Evolutionary conservation across 2,113 vertebrate genomes (phyloP), one percentile per base, ranked within the genome.

Genomic region (Meleagris gallopavo): DNA sequence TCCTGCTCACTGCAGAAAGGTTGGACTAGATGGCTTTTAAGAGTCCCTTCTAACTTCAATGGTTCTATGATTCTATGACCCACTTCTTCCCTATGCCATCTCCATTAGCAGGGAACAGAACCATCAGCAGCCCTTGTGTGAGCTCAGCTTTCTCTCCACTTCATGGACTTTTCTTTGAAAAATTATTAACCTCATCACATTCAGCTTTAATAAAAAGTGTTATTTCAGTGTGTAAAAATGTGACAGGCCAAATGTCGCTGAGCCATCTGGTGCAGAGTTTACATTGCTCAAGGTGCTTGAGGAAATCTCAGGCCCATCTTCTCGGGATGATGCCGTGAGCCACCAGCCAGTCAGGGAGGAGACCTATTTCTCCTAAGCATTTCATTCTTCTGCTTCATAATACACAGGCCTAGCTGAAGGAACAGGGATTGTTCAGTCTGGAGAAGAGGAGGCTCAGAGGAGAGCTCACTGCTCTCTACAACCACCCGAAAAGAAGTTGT

Each of bases 91-190:
- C 15, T 54, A 30, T 15, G 52, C 52, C 52, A 54, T 6, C 52
- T 29, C 52, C 9, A 54, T 1, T 16, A 52, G 55, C 20, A 57
- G n/a, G 20, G 34, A 64, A 27, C 16, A 38, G 1, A 32, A 48
- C 11, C 67, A 60, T 27, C 67, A 36, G 11, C 17, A 34, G 20
- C 0, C 1, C 29, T 76, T 0, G 0, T 34, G 11, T 45, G 36
- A 12, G 4, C 43, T 78, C 36, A 10, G 72, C 45, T 54, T 75
- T 21, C n/a, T 54, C 30, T 38, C 45, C 10, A 13, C 12, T 19
- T 38, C 62, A 60, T 25, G 11, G 11, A 10, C 25, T 30, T 43
- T 21, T 9, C 15, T 48, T 5, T 18, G 32, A 62, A 75, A 93
- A 86, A 34, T 10, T 4, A 6, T 4, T 52, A 17, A 17, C 18